These are phyloP conservation scores for Meda fulgida DNA, from an alignment of 2,797 vertebrate genomes.

Conservation along the genomic window DNA sequence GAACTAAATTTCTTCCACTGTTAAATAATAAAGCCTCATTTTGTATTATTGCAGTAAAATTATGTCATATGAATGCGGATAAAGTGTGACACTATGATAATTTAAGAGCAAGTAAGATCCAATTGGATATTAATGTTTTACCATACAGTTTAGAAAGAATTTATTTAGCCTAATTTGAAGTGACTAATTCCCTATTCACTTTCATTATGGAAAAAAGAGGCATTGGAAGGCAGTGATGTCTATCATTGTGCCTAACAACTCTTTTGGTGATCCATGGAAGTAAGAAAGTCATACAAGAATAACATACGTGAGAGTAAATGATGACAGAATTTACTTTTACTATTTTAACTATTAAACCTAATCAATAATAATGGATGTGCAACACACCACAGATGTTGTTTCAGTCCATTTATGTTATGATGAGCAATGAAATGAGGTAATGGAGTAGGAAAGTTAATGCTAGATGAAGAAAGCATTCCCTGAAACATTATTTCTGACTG, in stretches of 20 bases:
- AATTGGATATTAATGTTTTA: not conserved
- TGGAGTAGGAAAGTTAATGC: not conserved
- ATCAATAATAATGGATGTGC: not conserved
- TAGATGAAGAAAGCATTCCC: not conserved
- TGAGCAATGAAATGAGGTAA: not conserved
- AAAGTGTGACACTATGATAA: not conserved
- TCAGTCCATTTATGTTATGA: not conserved
- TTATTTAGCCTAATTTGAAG: not conserved
- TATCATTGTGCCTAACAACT: not conserved
- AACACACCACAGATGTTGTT: not conserved
- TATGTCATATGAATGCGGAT: not conserved
- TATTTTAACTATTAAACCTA: not conserved
- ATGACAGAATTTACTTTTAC: not conserved
- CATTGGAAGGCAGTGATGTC: not conserved
- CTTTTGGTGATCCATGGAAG: conserved; percentile 16
- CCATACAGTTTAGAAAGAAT: not conserved
- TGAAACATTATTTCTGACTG: not conserved
- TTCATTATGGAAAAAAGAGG: not conserved
- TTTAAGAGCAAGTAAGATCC: not conserved
- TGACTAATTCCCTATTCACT: not conserved
- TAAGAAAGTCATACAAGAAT: conserved; percentile 6
- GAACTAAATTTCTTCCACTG: not conserved
- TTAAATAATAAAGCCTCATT: not conserved
- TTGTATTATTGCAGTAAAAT: not conserved
- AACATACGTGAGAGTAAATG: not conserved